Evolutionary conservation across 2,797 vertebrate species (phyloP), one percentile per base, ranked within the genome.

Genomic region (Sandelia bainsii): DNA sequence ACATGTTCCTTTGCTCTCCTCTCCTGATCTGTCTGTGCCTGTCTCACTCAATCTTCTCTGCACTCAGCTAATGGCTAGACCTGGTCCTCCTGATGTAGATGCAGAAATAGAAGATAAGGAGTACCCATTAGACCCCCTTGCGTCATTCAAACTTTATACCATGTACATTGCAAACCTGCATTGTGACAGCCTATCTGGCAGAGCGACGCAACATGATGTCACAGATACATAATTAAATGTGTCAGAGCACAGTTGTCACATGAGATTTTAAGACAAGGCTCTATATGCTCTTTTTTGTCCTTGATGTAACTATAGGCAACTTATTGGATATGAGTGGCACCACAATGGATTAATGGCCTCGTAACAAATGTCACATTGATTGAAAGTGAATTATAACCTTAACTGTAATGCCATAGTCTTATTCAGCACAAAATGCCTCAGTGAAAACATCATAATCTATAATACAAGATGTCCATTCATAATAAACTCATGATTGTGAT

Each of bases 61-160:
- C 59, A 10, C 71, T 58, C 50, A 32, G 29, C 14, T 59, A 34
- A 62, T 34, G 45, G 45, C n/a, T 11, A 3, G 58, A 32, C 46
- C 22, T 11, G 27, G 14, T 73, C 50, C 5, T 63, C 34, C 27
- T 62, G 32, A 70, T 68, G 40, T 40, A 46, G 32, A 34, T 34
- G 40, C 54, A 73, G 58, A 62, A 56, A 62, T 39, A 44, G 75
- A 84, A 48, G n/a, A n/a, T 11, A 25, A 44, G 42, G 32, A 69
- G 52, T n/a, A 45, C 45, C 16, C 27, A 59, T 65, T 59, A 74
- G 63, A 60, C 39, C 45, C n/a, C 17, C 39, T 64, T 29, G 72
- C 63, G 40, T 69, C 70, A 49, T 54, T 69, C 68, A 77, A 19
- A 52, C 54, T 46, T 5, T n/a, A 60, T 65, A 34, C 16, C 20